Percentiles rank a stretch among this genome's conserved stretches.
These are phyloP conservation scores for Synergus laeviventris DNA, from an alignment of 2,888 invertebrate genomes.

Conservation along the genomic window DNA sequence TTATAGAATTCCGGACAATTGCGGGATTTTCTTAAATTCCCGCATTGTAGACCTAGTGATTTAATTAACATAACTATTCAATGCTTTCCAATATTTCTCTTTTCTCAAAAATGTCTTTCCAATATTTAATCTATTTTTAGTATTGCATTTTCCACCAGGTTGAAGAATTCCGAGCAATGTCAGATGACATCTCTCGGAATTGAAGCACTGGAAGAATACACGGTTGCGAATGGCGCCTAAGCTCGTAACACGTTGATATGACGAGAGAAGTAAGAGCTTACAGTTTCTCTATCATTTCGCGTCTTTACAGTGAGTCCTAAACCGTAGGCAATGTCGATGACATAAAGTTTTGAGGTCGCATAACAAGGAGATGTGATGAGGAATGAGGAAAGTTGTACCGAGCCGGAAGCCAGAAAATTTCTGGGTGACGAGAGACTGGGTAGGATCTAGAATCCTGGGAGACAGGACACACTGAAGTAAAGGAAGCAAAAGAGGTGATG, in stretches of 20 bases:
- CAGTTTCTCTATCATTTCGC: constrained; percentile 29
- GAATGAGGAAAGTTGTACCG: constrained; percentile 67
- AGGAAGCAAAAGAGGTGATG: constrained; percentile 43
- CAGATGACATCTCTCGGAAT: neutral
- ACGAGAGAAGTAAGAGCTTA: constrained; percentile 29
- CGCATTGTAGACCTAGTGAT: no score
- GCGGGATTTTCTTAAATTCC: no score
- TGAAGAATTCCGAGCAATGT: neutral
- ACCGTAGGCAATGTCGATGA: constrained; percentile 40
- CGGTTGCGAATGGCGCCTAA: constrained; percentile 4
- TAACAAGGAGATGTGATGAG: constrained; percentile 67
- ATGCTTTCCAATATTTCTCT: no score
- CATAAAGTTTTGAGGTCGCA: constrained; percentile 62
- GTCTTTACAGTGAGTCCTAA: constrained; percentile 27
- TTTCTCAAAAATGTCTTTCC: no score
- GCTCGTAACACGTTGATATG: constrained; percentile 32
- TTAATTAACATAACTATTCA: no score
- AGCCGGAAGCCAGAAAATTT: constrained; percentile 67
- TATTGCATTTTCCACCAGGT: neutral
- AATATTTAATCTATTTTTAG: neutral
- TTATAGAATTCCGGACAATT: no score
- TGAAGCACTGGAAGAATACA: constrained; percentile 3
- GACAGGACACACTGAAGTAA: constrained; percentile 8
- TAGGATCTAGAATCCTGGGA: neutral
- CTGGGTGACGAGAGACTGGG: constrained; percentile 59